These are phyloP conservation scores for Thelaira solivaga DNA, from an alignment of 2,888 invertebrate species.

Conservation along the genomic window DNA sequence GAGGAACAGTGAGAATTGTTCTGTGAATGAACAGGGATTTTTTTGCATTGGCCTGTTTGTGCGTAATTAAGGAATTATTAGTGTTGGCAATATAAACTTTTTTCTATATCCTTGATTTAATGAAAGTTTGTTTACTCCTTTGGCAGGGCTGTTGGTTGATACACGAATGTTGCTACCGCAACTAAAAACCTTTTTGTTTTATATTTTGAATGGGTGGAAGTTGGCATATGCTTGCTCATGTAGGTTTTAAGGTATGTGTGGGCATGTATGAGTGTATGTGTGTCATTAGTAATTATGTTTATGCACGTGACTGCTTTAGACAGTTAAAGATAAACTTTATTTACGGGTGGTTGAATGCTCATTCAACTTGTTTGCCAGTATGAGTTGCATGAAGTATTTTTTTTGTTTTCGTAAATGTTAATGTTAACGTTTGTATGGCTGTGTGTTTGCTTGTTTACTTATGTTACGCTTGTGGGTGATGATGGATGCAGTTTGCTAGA, in stretches of 20 bases:
- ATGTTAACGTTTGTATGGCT: background rate
- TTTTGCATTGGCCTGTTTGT: background rate
- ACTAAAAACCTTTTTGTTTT: conserved; percentile 23
- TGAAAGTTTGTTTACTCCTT: conserved; percentile 19
- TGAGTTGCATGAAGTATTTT: conserved; percentile 1
- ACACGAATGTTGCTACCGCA: background rate
- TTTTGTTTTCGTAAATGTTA: background rate
- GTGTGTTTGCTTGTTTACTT: conserved; percentile 15
- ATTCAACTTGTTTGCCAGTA: conserved; percentile 23
- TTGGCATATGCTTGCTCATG: background rate
- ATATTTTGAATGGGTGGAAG: background rate
- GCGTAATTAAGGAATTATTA: conserved; percentile 57
- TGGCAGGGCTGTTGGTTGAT: background rate
- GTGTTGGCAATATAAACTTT: conserved; percentile 49
- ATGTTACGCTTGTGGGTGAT: conserved; percentile 54
- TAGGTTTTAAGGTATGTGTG: background rate
- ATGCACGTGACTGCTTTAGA: conserved; percentile 61
- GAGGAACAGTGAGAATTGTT: background rate
- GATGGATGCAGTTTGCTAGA: conserved; percentile 32
- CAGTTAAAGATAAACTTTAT: conserved; percentile 59
- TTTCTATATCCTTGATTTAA: conserved; percentile 15
- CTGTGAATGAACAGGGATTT: conserved; percentile 5
- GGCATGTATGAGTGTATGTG: conserved; percentile 15
- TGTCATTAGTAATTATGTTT: conserved; percentile 59
- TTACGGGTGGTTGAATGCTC: conserved; percentile 53